Base-by-base conservation (phyloP, 92 coral and sea anemone species). In the Phenganax subtilis region DNA sequence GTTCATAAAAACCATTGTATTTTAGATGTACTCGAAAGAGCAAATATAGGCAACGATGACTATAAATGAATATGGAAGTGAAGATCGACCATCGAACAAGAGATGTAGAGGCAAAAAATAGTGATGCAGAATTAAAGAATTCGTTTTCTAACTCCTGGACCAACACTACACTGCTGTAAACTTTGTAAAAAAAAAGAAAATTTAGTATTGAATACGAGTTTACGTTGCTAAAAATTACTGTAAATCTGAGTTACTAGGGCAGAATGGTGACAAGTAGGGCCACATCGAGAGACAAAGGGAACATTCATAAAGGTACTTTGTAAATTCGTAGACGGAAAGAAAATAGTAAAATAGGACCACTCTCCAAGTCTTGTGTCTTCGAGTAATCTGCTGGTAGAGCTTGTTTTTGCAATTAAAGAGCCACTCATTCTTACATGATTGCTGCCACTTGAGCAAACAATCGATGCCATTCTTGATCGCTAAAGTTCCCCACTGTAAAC, bases 161-260 rank as follows among this genome's bases (percentile, higher is more conserved):
- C 27, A 62, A 62, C 68, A 28, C 68, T 62, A 15, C 27, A 62
- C 68, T 62, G 68, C 9, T 8, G 27, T 62, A 62, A 62, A 62
- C 68, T 15, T 62, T 8, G 68, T 62, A 62, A 15, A 62, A 8
- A 60, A 10, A 15, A 8, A 28, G 68, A 15, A 62, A 15, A 8
- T 62, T 0, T 28, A 15, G 68, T 62, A 3, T 37, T 37, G 47
- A 37, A 37, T 37, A 37, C 47, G 47, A 37, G 47, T 37, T 37
- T 37, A 1, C 47, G 27, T 62, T 62, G 68, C 68, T 17, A 8
- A 28, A 62, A 15, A 15, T 15, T 62, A 62, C 29, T 62, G 68
- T 62, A 62, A 62, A 62, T 4, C 29, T 62, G 9, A 62, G 68
- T 62, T 62, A 62, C 68, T 62, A 6, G 68, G 68, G 68, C 68